Evolutionary conservation across 2,113 vertebrate genomes (phyloP).

Genomic region (Nerophis ophidion): DNA sequence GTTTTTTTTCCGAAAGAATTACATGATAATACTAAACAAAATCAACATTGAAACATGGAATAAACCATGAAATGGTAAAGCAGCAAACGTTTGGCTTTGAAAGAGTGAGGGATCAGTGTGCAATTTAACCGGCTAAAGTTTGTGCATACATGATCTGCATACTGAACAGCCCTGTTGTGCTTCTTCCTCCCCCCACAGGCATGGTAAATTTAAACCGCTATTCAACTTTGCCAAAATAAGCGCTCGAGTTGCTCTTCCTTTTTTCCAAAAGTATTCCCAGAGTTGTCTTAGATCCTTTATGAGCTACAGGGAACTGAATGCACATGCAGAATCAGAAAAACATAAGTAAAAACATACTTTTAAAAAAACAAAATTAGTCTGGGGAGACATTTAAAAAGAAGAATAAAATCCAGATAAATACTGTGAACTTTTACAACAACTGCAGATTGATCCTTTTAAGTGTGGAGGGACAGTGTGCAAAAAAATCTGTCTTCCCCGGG

Average conservation of each 20-base stretch:
- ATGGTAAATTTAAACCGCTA: slow-evolving; percentile 28
- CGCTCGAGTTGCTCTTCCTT: slow-evolving; percentile 42
- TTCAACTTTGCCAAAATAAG: slow-evolving; percentile 48
- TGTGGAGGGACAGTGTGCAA: neutral
- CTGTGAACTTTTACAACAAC: too few relatives aligned
- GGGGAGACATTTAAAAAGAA: too few relatives aligned
- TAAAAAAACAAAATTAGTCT: too few relatives aligned
- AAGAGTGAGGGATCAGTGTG: neutral
- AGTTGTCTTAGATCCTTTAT: slow-evolving; percentile 19
- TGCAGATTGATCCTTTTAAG: neutral
- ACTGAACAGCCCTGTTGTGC: slow-evolving; percentile 21
- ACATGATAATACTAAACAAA: neutral
- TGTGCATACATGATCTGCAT: slow-evolving; percentile 36
- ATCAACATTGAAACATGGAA: slow-evolving; percentile 1
- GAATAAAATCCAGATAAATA: neutral
- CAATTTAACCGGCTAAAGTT: slow-evolving; percentile 18
- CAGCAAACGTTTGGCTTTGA: neutral
- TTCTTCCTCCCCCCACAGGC: slow-evolving; percentile 22
- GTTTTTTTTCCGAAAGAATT: neutral
- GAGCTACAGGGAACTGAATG: slow-evolving; percentile 5
- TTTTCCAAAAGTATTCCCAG: slow-evolving; percentile 27
- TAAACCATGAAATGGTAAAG: neutral
- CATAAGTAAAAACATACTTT: neutral
- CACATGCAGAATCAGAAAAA: neutral
- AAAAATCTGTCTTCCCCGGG: neutral